These are phyloP conservation scores for Diachasmimorpha longicaudata DNA, from an alignment of 1,140 invertebrate species.

Conservation along the genomic window DNA sequence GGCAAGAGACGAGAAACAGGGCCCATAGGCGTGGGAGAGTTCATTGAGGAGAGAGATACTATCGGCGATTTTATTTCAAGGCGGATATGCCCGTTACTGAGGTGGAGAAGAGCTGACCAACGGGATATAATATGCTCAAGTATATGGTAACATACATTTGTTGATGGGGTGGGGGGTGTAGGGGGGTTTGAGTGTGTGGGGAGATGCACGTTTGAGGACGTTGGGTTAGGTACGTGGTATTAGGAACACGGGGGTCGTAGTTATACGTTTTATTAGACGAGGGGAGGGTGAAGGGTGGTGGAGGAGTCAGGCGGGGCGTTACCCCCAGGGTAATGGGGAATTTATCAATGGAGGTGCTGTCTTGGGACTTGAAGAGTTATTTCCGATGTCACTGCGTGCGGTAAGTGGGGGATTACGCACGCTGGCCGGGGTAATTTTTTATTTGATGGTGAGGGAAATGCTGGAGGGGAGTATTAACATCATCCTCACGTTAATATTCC, in stretches of 20 bases:
- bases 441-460: background rate
- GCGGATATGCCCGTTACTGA: constrained; percentile 57
- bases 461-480: background rate
- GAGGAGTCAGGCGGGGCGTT: background rate
- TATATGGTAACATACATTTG: constrained; percentile 4
- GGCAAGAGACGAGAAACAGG: constrained; percentile 31
- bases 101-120: constrained; percentile 42
- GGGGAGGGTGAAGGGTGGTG: background rate
- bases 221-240: background rate
- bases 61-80: constrained; percentile 63
- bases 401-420: no score
- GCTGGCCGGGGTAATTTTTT: no score
- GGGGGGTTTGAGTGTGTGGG: background rate
- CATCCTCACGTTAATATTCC: background rate
- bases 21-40: constrained; percentile 63
- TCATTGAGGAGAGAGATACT: constrained; percentile 62
- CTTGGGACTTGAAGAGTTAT: no score
- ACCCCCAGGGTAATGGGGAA: background rate
- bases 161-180: background rate
- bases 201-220: background rate
- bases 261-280: background rate
- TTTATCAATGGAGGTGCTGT: no score
- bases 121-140: constrained; percentile 40
- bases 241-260: background rate
- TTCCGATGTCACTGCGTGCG: no score